Percentiles rank a stretch among this genome's conserved stretches.
Evolutionary conservation across 2,797 vertebrate species (phyloP).

Genomic region (Labroides dimidiatus): DNA sequence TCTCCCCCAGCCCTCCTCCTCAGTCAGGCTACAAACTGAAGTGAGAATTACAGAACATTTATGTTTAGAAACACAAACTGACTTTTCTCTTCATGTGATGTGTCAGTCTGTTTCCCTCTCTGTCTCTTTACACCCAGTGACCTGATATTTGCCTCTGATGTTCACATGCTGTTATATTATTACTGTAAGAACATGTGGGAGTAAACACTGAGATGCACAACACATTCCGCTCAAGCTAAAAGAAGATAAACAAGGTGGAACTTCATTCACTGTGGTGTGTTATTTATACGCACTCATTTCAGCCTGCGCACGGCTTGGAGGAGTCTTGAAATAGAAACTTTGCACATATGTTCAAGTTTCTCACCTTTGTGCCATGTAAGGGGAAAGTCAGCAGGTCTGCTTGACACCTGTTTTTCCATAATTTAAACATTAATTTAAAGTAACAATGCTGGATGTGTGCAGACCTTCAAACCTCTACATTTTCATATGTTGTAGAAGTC

Average conservation of each 20-base stretch:
- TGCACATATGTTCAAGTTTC: constrained; percentile 23
- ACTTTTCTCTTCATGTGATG: not conserved
- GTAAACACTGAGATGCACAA: not conserved
- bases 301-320: not conserved
- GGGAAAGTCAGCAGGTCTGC: not conserved
- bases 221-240: not conserved
- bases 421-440: too few relatives aligned
- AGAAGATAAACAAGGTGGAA: not conserved
- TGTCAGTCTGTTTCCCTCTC: not conserved
- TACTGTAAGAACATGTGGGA: not conserved
- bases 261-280: not conserved
- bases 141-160: not conserved
- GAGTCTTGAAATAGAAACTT: constrained; percentile 9
- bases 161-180: not conserved
- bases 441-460: too few relatives aligned
- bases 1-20: constrained; percentile 10
- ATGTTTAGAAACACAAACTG: not conserved
- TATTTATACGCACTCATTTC: not conserved
- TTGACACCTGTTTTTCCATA: not conserved
- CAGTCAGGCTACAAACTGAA: constrained; percentile 8
- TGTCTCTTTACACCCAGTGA: not conserved
- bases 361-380: constrained; percentile 3
- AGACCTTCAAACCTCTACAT: too few relatives aligned
- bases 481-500: too few relatives aligned
- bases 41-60: not conserved